These are phyloP conservation scores for Leucozona laternaria DNA, from an alignment of 2,888 invertebrate genomes.

Conservation along the genomic window DNA sequence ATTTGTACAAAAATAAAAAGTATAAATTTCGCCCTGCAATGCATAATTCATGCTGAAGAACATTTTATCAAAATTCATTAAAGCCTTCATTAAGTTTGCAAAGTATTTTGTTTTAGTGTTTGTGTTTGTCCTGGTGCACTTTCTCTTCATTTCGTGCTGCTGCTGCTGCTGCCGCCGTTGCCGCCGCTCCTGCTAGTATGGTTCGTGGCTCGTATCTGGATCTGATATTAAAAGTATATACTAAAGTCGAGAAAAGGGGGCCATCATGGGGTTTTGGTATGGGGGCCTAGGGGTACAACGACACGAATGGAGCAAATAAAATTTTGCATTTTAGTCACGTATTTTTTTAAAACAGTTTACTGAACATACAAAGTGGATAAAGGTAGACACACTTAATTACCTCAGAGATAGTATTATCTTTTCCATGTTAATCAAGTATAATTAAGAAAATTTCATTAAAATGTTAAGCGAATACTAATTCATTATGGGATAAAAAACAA, in stretches of 20 bases:
- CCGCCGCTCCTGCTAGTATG: background rate
- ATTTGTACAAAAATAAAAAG: constrained; percentile 68
- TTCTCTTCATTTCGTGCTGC: background rate
- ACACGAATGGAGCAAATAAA: constrained; percentile 57
- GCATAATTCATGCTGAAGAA: constrained; percentile 74
- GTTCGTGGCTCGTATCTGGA: constrained; percentile 34
- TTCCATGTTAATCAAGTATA: constrained; percentile 78
- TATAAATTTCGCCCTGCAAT: constrained; percentile 68
- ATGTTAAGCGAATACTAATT: constrained; percentile 78
- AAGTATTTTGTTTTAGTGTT: constrained; percentile 73
- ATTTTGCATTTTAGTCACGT: constrained; percentile 78
- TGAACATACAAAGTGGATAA: constrained; percentile 75
- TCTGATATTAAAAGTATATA: constrained; percentile 36
- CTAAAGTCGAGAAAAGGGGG: background rate
- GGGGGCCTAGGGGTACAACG: constrained; percentile 6
- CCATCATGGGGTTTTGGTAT: too few relatives aligned
- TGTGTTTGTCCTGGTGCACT: constrained; percentile 69
- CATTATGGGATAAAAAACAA: constrained; percentile 65
- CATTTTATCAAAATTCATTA: constrained; percentile 75
- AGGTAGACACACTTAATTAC: constrained; percentile 78
- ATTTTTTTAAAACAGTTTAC: constrained; percentile 76
- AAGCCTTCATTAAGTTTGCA: constrained; percentile 73
- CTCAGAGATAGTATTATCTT: constrained; percentile 77
- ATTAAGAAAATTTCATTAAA: constrained; percentile 79
- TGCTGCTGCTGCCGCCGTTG: background rate